phyloP scores from a whole-genome alignment of 1,140 invertebrate species.

The Caerostris darwini region DNA sequence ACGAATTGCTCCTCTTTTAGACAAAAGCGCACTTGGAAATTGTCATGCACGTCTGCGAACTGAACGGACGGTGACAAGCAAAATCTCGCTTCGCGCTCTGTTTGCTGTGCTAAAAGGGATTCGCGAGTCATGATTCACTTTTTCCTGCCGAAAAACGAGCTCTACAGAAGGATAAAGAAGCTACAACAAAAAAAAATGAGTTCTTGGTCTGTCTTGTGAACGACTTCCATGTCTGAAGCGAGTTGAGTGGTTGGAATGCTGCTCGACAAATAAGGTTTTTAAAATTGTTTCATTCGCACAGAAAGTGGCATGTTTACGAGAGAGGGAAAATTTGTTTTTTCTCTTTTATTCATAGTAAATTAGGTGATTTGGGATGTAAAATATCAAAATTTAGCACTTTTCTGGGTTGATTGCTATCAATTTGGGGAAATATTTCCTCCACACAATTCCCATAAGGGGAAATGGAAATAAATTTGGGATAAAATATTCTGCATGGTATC shows the following conservation, averaged over 20 bases:
- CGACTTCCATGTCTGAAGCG: neutral
- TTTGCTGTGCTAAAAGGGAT: neutral
- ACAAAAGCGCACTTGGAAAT: neutral
- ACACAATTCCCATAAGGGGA: neutral
- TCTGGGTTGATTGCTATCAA: too few relatives aligned
- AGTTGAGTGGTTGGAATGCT: neutral
- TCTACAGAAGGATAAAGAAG: neutral
- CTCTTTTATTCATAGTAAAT: neutral
- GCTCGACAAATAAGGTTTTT: neutral
- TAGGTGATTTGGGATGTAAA: neutral
- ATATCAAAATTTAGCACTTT: neutral
- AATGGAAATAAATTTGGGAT: too few relatives aligned
- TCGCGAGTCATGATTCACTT: neutral
- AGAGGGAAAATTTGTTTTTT: neutral
- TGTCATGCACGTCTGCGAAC: neutral
- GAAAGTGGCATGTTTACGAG: slow-evolving; percentile 7
- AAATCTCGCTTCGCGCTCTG: neutral
- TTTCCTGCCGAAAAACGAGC: neutral
- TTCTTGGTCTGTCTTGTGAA: neutral
- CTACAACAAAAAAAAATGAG: neutral
- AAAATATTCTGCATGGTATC: too few relatives aligned
- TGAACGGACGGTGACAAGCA: neutral
- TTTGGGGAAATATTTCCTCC: neutral
- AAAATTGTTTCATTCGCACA: neutral
- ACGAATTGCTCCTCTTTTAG: neutral